These are phyloP conservation scores for Metalampra italica DNA, from an alignment of 2,888 invertebrate genomes.

Conservation along the genomic window DNA sequence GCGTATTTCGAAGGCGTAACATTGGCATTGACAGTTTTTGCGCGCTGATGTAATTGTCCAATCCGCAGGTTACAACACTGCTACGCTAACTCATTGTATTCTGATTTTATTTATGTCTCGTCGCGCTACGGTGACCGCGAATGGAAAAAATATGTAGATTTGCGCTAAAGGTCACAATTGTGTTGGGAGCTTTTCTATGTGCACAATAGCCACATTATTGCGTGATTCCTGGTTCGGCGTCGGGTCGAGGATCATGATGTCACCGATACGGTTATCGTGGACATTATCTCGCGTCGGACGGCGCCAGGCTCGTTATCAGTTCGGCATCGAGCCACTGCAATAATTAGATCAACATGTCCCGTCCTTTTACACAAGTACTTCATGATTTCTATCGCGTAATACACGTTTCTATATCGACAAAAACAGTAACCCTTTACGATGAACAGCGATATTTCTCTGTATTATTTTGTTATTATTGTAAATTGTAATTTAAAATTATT, in stretches of 20 bases:
- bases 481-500: too few species aligned
- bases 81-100: slow-evolving; percentile 51
- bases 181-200: slow-evolving; percentile 16
- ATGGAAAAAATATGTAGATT: slow-evolving; percentile 41
- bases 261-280: slow-evolving; percentile 42
- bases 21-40: slow-evolving; percentile 66
- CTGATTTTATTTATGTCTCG: slow-evolving; percentile 50
- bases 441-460: too few species aligned
- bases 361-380: not conserved
- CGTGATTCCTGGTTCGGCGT: not conserved
- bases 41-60: slow-evolving; percentile 52
- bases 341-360: slow-evolving; percentile 37
- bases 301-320: slow-evolving; percentile 47
- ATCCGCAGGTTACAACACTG: slow-evolving; percentile 39
- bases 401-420: too few species aligned
- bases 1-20: slow-evolving; percentile 41
- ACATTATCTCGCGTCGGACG: slow-evolving; percentile 40
- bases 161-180: slow-evolving; percentile 41
- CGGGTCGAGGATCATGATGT: not conserved
- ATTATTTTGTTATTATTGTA: too few species aligned
- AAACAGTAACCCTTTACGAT: too few species aligned
- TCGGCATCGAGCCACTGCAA: slow-evolving; percentile 39
- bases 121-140: slow-evolving; percentile 49
- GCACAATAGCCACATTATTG: not conserved
- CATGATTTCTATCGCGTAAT: slow-evolving; percentile 22